Evolutionary conservation across 2,888 invertebrate genomes (phyloP), one percentile per base, ranked within the genome.

Genomic region (Catocala fraxini): DNA sequence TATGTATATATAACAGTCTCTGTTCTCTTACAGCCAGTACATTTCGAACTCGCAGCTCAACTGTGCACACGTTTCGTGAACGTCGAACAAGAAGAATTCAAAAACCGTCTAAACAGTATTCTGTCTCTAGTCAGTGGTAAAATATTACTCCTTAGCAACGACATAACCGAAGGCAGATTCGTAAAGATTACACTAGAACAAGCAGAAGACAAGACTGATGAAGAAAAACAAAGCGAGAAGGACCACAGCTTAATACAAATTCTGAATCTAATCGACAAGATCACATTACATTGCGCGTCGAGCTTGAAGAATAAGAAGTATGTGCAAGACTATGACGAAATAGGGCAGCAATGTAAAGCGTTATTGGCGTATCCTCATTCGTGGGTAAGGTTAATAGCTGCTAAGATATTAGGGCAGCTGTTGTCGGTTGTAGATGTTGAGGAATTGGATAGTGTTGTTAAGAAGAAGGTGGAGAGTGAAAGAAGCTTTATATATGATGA

Each of bases 371-470:
- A 99, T 86, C 97, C 97, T 11, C 98, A 99, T 84, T 95, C 96
- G 41, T 98, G 98, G 98, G 97, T 99, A 0, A 95, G 98, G 58
- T 91, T 98, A 51, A 95, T 96, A 62, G 95, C 98, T 0, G 95
- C 96, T 0, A 97, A 98, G 85, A 95, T 98, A 67, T 88, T 98
- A 48, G 97, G 97, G 0, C 95, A 96, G 51, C 94, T 98, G 54
- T 90, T 99, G 58, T 92, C 95, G 0, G 89, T 95, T 0, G 95
- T 96, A 51, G 95, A 97, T 79, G 89, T 95, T 7, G 95, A 95
- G 0, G 95, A 96, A 63, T 90, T 97, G 51, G 95, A 95, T 25
- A 77, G 81, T 51, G 77, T 95, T 61, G 81, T 96, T 5, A 87
- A 88, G 35, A 84, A 85, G 4, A 82, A 89, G 51, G 72, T 84